These are phyloP conservation scores for Chrysolina americana DNA, from an alignment of 2,888 invertebrate species.

Conservation along the genomic window DNA sequence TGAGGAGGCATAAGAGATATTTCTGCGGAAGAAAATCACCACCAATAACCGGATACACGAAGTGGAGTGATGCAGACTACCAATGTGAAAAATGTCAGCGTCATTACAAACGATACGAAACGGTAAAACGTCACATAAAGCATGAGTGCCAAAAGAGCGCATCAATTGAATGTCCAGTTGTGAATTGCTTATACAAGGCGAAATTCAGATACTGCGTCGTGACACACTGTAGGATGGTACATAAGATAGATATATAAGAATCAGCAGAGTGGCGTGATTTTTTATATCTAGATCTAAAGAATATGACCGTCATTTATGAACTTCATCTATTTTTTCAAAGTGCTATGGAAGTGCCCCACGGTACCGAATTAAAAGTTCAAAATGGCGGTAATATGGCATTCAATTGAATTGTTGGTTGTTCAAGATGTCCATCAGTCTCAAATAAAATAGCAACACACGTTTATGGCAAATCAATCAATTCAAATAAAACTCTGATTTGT, in stretches of 20 bases:
- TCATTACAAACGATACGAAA: slow-evolving; percentile 50
- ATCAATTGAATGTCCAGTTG: slow-evolving; percentile 56
- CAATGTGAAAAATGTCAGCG: slow-evolving; percentile 50
- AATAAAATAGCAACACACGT: too few relatives aligned
- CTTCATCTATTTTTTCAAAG: too few relatives aligned
- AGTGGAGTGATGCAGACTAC: slow-evolving; percentile 45
- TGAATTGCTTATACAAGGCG: slow-evolving; percentile 55
- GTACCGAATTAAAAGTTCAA: too few relatives aligned
- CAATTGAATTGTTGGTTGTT: too few relatives aligned
- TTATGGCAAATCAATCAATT: too few relatives aligned
- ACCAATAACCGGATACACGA: slow-evolving; percentile 53
- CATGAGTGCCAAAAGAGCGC: slow-evolving; percentile 58
- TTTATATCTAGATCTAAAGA: neutral
- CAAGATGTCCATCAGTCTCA: too few relatives aligned
- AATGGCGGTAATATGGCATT: too few relatives aligned
- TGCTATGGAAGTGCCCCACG: too few relatives aligned
- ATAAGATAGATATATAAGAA: slow-evolving; percentile 46
- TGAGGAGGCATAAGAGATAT: slow-evolving; percentile 57
- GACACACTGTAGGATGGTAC: slow-evolving; percentile 57
- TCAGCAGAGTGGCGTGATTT: neutral
- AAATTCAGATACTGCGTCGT: slow-evolving; percentile 58
- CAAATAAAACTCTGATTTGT: too few relatives aligned
- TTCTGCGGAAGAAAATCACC: slow-evolving; percentile 55
- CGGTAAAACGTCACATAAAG: slow-evolving; percentile 50
- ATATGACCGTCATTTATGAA: neutral